Base-by-base conservation (phyloP, 2,888 invertebrate genomes). In the Lapara coniferarum region DNA sequence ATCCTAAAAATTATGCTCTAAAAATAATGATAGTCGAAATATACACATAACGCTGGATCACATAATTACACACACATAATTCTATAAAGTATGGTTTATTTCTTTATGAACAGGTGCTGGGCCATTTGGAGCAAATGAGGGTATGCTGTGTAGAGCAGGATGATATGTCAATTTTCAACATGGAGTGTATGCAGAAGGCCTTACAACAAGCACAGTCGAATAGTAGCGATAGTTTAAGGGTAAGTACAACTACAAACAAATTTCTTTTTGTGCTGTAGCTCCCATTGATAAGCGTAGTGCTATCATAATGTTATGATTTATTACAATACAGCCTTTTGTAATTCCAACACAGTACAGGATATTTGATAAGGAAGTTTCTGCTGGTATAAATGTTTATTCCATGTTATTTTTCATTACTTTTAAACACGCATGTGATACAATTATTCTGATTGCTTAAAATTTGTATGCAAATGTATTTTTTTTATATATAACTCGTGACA, bases 171-270 rank as follows among this genome's bases (percentile, higher is more conserved):
- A 95, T 98, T 84, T 98, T 98, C 88, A 97, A 97, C 76, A 96
- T 97, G 89, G 98, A 98, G 86, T 96, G 96, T 79, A 97, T 99
- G 96, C 98, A 98, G 89, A 96, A 97, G 84, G 98, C 98, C 52
- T 93, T 99, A 75, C 97, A 98, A 82, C 96, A 97, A 78, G 97
- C 98, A 44, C 98, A 98, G 88, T 96, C 96, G 72, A 96, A 97
- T 81, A 97, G 98, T 88, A 97, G 95, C 83, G 99, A 99, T 88
- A 95, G 96, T 79, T 96, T 98, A 91, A 97, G 97, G 94, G 95
- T 95, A 89, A 87, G 81, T 74, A 14, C 14, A 44, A 53, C 44
- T 46, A 53, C 16, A 63, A 10, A 63, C n/a, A 53, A 44, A 10
- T 66, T 49, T 37, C 37, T 37, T 37, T 46, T 63, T 51, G 19